Conservation (phyloP, 2,888 invertebrate genomes). For the Ectemnius cavifrons region DNA sequence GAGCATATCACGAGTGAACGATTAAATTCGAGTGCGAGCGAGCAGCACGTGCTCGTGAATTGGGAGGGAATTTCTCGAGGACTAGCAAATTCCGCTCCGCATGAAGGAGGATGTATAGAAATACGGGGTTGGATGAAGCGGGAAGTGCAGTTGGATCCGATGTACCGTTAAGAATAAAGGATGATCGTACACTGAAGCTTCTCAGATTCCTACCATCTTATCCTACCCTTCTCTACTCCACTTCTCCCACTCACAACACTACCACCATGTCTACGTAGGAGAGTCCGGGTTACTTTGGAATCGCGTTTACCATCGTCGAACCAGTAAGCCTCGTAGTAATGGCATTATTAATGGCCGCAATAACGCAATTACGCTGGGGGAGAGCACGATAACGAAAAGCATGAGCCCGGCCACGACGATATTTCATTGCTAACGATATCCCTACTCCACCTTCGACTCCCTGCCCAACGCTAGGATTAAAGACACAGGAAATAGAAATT, state of each 20-base stretch:
- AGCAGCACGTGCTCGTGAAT: constrained; percentile 25
- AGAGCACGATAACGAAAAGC: constrained; percentile 6
- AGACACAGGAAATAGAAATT: constrained; percentile 2
- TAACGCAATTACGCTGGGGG: constrained; percentile 26
- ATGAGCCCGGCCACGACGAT: constrained; percentile 1
- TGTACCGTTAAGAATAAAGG: constrained; percentile 35
- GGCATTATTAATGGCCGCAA: constrained; percentile 32
- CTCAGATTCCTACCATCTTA: background rate
- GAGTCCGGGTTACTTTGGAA: too few species aligned
- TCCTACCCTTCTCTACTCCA: too few species aligned
- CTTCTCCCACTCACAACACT: too few species aligned
- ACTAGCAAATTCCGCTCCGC: background rate
- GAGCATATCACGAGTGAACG: constrained; percentile 40
- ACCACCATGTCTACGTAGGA: too few species aligned
- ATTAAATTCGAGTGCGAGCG: constrained; percentile 42
- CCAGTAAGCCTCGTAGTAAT: constrained; percentile 21
- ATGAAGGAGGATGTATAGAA: background rate
- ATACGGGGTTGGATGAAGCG: too few species aligned
- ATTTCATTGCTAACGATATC: constrained; percentile 15
- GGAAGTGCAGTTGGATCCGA: background rate
- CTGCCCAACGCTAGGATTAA: background rate
- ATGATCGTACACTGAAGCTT: constrained; percentile 14
- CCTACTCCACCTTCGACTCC: background rate
- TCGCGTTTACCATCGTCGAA: constrained; percentile 14
- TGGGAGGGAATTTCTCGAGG: background rate